Evolutionary conservation across 2,797 vertebrate species (phyloP).

Genomic region (Hylomyscus alleni): DNA sequence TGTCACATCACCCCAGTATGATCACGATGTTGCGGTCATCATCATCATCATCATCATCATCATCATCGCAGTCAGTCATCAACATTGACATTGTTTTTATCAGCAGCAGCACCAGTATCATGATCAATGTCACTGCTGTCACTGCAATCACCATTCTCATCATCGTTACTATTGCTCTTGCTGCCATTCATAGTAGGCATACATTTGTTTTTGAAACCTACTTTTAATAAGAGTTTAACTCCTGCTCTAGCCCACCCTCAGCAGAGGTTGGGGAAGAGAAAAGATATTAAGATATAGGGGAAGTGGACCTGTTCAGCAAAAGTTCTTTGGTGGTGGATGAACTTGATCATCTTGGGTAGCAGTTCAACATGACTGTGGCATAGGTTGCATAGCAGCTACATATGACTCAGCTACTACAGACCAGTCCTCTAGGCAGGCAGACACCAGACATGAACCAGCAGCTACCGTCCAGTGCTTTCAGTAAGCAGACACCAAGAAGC

Average conservation of each 20-base stretch:
- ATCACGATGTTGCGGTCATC: too few relatives aligned
- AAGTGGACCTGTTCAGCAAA: not conserved
- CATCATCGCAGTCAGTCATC: not conserved
- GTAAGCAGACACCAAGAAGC: not conserved
- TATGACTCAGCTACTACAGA: not conserved
- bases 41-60: not conserved
- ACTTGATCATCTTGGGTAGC: not conserved
- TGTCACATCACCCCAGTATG: not conserved
- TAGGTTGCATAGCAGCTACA: too few relatives aligned
- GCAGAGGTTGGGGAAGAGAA: not conserved
- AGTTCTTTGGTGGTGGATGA: not conserved
- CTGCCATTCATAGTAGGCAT: not conserved
- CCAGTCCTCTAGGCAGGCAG: not conserved
- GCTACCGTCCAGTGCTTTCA: not conserved
- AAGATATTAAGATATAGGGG: not conserved
- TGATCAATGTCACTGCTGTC: not conserved
- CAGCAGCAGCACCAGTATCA: not conserved
- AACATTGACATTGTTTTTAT: not conserved
- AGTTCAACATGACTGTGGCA: too few relatives aligned
- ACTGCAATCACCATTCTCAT: too few relatives aligned
- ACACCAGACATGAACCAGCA: not conserved
- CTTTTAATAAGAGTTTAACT: not conserved
- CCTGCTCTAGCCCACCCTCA: not conserved
- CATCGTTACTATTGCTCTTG: not conserved
- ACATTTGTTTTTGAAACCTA: not conserved